Conservation (phyloP, 2,888 invertebrate genomes). For the Scaeva pyrastri region DNA sequence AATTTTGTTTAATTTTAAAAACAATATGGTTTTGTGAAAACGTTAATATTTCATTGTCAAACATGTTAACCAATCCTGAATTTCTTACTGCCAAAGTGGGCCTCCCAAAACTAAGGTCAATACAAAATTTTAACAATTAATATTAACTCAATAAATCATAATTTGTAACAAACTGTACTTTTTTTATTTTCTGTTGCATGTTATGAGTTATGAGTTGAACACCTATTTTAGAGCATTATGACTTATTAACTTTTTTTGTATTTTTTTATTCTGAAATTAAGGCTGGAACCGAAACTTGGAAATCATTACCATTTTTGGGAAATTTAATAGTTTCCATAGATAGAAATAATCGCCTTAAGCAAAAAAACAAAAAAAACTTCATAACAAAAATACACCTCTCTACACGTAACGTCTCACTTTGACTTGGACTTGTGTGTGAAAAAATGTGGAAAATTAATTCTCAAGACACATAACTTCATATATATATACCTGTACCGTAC, state of each 20-base stretch:
- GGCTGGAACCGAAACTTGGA: neutral
- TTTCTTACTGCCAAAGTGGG: no score
- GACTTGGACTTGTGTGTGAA: constrained; percentile 5
- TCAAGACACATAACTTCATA: constrained; percentile 1
- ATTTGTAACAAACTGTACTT: neutral
- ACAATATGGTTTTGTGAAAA: no score
- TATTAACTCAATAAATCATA: no score
- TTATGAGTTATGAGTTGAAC: neutral
- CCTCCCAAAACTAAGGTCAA: no score
- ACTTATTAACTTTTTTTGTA: neutral
- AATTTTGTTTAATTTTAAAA: no score
- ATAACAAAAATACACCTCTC: constrained; percentile 24
- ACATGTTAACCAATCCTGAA: no score
- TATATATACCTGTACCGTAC: neutral
- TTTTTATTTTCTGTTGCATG: neutral
- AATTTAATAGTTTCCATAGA: constrained; percentile 24
- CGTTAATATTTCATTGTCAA: no score
- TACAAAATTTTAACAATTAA: no score
- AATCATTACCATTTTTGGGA: constrained; percentile 26
- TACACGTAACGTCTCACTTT: constrained; percentile 30
- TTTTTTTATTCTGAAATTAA: neutral
- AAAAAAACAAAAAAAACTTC: constrained; percentile 11
- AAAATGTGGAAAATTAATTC: constrained; percentile 33
- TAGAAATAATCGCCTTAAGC: constrained; percentile 19
- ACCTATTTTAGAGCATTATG: neutral